Evolutionary conservation across 2,113 vertebrate genomes (phyloP).

Genomic region (Mastomys natalensis): DNA sequence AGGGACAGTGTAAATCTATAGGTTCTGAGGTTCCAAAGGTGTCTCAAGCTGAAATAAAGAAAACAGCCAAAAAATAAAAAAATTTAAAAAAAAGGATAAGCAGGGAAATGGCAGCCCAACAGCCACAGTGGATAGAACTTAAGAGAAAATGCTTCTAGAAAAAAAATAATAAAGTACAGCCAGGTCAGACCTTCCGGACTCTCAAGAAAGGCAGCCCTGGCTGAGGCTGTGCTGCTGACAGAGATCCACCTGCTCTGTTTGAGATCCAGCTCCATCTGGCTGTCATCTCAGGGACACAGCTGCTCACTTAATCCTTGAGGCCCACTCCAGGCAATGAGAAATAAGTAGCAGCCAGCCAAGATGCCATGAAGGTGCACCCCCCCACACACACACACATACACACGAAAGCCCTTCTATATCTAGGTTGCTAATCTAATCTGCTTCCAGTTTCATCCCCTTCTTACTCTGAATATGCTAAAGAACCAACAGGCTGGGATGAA

Average conservation of each 20-base stretch:
- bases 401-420: background rate
- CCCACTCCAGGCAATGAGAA: constrained; percentile 70
- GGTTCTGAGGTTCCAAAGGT: background rate
- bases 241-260: constrained; percentile 35
- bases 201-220: constrained; percentile 11
- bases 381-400: background rate
- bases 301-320: constrained; percentile 78
- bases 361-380: background rate
- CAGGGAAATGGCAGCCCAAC: background rate
- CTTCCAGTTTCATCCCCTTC: background rate
- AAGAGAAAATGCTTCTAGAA: background rate
- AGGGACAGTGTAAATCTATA: background rate
- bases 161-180: background rate
- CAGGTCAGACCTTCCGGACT: background rate
- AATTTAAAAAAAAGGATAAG: background rate
- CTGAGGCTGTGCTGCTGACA: background rate
- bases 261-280: constrained; percentile 33
- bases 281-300: constrained; percentile 61
- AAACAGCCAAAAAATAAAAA: background rate
- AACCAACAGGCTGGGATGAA: constrained; percentile 14
- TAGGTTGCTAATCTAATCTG: constrained; percentile 38
- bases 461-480: background rate
- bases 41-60: background rate
- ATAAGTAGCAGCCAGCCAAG: constrained; percentile 60
- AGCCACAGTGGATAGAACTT: background rate